Evolutionary conservation across 2,113 vertebrate genomes (phyloP).

Genomic region (Mirounga angustirostris): DNA sequence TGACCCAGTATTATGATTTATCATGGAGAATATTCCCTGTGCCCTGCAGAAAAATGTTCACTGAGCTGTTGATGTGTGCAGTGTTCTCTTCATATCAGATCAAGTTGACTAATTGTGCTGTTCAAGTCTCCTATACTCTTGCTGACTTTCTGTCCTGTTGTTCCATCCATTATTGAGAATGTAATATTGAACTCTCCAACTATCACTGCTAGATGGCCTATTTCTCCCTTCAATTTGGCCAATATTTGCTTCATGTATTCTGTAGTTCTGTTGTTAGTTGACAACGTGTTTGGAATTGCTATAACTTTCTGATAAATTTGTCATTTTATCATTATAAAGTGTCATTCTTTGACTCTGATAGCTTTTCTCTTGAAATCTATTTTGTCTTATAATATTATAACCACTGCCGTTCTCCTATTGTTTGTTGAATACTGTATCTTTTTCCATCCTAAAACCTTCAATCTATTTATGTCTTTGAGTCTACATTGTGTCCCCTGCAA

Average conservation of each 20-base stretch:
- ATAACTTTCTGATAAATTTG: not conserved
- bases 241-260: not conserved
- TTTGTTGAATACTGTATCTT: not conserved
- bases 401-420: not conserved
- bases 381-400: not conserved
- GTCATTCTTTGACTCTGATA: not conserved
- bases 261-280: not conserved
- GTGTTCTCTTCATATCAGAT: not conserved
- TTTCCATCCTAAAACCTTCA: not conserved
- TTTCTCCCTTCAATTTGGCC: not conserved
- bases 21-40: not conserved
- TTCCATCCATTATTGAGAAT: not conserved
- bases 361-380: not conserved
- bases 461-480: not conserved
- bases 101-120: not conserved
- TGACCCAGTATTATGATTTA: not conserved
- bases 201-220: not conserved
- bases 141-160: not conserved
- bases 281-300: not conserved
- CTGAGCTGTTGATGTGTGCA: not conserved
- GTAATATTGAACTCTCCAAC: not conserved
- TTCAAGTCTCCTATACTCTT: not conserved
- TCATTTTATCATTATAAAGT: not conserved
- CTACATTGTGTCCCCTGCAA: not conserved
- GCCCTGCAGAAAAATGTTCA: not conserved